Conservation (phyloP, 1,140 invertebrate species). For the Euwallacea fornicatus region DNA sequence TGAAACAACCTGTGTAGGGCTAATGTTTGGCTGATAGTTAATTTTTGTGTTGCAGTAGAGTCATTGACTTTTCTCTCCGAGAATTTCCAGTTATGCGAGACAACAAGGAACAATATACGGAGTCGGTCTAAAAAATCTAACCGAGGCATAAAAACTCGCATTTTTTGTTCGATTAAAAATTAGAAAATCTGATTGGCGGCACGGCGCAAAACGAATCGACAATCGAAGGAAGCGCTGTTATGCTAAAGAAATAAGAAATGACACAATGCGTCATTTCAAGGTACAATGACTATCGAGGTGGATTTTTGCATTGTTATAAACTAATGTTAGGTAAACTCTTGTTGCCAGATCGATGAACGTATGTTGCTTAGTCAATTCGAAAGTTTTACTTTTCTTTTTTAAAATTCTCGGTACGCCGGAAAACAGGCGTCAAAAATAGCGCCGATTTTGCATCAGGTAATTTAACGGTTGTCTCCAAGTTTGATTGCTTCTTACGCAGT, state of each 20-base stretch:
- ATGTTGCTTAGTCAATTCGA: constrained; percentile 23
- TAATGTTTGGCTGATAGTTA: too few species aligned
- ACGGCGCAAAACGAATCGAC: constrained; percentile 32
- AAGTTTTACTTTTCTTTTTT: constrained; percentile 18
- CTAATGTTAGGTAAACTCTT: constrained; percentile 31
- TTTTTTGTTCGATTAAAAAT: constrained; percentile 18
- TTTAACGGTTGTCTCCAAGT: too few species aligned
- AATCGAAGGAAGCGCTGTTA: constrained; percentile 38
- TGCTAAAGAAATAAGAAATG: constrained; percentile 35
- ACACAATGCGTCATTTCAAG: constrained; percentile 39
- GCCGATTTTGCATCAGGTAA: too few species aligned
- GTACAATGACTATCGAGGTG: constrained; percentile 33
- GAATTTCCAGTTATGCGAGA: too few species aligned
- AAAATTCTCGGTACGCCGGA: neutral
- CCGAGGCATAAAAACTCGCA: constrained; percentile 12
- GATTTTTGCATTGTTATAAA: constrained; percentile 38
- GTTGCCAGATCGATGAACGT: constrained; percentile 30
- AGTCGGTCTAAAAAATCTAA: constrained; percentile 1
- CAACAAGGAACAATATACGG: neutral
- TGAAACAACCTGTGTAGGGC: too few species aligned
- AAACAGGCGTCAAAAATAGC: too few species aligned
- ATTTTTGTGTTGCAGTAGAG: neutral
- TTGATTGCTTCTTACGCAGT: too few species aligned
- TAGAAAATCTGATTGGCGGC: constrained; percentile 25
- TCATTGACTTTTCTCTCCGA: too few species aligned